phyloP scores from a whole-genome alignment of 92 coral and sea anemone species.

The Paramuricea clavata region DNA sequence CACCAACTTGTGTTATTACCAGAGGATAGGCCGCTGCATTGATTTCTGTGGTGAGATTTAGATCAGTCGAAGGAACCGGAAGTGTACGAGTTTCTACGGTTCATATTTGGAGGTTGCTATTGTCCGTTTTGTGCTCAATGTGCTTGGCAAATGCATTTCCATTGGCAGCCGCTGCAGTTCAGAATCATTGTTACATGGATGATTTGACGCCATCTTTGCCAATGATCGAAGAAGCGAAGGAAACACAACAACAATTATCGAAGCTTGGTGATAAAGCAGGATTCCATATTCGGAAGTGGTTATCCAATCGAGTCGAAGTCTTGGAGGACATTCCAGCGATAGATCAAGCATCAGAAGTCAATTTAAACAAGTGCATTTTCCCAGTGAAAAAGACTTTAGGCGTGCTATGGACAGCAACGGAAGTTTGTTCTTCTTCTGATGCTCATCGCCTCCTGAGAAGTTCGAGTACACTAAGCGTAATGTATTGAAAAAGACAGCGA shows the following conservation, averaged over 20 bases:
- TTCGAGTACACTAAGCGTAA: slow-evolving; percentile 38
- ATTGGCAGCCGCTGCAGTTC: slow-evolving; percentile 57
- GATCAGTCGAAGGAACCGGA: slow-evolving; percentile 52
- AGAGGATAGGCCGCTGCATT: slow-evolving; percentile 52
- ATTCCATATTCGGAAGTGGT: slow-evolving; percentile 39
- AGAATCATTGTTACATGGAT: slow-evolving; percentile 52
- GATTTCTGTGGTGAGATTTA: slow-evolving; percentile 51
- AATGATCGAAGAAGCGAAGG: slow-evolving; percentile 4
- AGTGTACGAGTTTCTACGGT: slow-evolving; percentile 24
- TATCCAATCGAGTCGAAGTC: slow-evolving; percentile 37
- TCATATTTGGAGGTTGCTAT: slow-evolving; percentile 62
- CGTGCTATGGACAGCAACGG: slow-evolving; percentile 27
- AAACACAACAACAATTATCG: slow-evolving; percentile 30
- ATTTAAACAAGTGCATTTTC: slow-evolving; percentile 41
- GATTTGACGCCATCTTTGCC: slow-evolving; percentile 54
- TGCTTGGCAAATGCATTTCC: slow-evolving; percentile 66
- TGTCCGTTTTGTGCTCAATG: slow-evolving; percentile 69
- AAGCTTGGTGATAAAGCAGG: slow-evolving; percentile 40
- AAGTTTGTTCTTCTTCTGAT: slow-evolving; percentile 2
- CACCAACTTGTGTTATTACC: slow-evolving; percentile 43
- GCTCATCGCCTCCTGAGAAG: slow-evolving; percentile 3
- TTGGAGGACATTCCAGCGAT: slow-evolving; percentile 20
- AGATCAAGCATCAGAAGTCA: slow-evolving; percentile 21
- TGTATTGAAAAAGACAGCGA: slow-evolving; percentile 30
- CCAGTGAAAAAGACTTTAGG: slow-evolving; percentile 18